Conservation (phyloP, 2,113 vertebrate species). For the Apistogramma diplotaenia region DNA sequence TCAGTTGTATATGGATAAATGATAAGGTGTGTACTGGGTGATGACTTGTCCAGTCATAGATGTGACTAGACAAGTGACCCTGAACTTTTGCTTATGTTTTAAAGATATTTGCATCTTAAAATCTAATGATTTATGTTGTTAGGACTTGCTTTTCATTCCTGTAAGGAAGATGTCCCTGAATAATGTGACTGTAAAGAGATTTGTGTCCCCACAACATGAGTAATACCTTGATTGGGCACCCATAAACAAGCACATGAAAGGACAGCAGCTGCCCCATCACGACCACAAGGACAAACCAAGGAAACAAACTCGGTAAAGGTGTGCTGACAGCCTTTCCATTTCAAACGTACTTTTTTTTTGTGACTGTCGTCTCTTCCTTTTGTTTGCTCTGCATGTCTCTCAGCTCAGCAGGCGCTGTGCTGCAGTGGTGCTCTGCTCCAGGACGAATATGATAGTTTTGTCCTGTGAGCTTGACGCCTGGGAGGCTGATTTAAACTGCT, state of each 20-base stretch:
- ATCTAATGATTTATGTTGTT: neutral
- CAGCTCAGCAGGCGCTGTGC: conserved; percentile 5
- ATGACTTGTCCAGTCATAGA: neutral
- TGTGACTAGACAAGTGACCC: too few relatives aligned
- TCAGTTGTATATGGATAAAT: neutral
- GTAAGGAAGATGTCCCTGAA: neutral
- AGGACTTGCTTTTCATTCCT: neutral
- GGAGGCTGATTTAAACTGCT: conserved; percentile 33
- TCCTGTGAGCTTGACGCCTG: conserved; percentile 36
- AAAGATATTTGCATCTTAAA: neutral
- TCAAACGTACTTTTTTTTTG: neutral
- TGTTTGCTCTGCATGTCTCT: neutral
- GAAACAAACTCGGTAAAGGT: neutral
- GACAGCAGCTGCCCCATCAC: neutral
- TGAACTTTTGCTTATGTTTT: too few relatives aligned
- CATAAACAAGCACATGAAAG: neutral
- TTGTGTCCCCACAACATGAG: neutral
- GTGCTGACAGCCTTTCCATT: neutral
- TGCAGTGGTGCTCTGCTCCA: neutral
- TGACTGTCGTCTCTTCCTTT: neutral
- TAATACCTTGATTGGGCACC: neutral
- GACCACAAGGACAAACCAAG: conserved; percentile 29
- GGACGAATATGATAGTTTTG: conserved; percentile 25
- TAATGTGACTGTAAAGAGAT: too few relatives aligned
- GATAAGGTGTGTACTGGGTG: neutral